phyloP scores from a whole-genome alignment of 2,113 vertebrate genomes.

The Tachycineta bicolor region DNA sequence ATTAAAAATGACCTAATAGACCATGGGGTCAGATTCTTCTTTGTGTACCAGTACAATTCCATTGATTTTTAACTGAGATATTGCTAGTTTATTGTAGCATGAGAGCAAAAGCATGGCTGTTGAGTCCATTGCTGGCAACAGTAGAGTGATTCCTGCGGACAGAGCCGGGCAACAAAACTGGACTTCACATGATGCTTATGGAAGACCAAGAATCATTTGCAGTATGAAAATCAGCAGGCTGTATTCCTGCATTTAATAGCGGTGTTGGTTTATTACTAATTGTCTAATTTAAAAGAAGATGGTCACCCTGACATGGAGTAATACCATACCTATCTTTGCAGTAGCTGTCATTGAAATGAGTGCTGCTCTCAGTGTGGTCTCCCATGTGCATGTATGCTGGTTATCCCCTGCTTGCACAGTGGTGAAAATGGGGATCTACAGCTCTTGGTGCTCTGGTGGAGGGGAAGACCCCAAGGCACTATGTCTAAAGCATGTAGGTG shows the following conservation, averaged over 20 bases:
- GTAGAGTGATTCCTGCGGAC: background rate
- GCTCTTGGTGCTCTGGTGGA: background rate
- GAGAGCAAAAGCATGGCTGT: background rate
- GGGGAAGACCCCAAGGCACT: background rate
- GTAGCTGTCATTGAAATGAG: background rate
- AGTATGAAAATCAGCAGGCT: background rate
- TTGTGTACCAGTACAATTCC: background rate
- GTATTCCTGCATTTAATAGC: background rate
- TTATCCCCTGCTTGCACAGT: background rate
- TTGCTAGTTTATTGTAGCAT: background rate
- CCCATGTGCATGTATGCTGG: background rate
- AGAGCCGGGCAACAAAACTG: background rate
- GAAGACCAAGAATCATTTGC: background rate
- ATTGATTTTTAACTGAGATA: background rate
- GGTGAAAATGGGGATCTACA: background rate
- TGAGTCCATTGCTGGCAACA: background rate
- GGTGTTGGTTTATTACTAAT: background rate
- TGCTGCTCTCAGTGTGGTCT: background rate
- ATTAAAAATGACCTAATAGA: slow-evolving; percentile 6
- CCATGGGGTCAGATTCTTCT: background rate
- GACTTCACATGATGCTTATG: background rate
- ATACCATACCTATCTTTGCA: background rate
- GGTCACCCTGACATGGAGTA: background rate
- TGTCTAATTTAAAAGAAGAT: background rate
- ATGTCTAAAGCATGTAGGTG: background rate